Evolutionary conservation across 2,797 vertebrate species (phyloP).

Genomic region (Intellagama lesueurii): DNA sequence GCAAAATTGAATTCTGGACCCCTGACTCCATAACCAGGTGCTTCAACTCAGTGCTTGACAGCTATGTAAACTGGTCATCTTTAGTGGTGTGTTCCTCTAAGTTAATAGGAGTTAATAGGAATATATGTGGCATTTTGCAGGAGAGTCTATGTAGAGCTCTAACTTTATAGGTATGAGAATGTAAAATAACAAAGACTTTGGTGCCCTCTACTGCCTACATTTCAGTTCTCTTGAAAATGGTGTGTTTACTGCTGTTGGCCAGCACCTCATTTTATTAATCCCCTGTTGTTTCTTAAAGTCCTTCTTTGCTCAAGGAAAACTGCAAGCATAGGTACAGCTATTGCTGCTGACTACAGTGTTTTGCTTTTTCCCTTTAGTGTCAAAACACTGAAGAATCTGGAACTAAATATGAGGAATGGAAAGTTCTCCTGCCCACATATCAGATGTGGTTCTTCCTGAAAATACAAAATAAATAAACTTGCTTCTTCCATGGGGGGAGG

Average conservation of each 20-base stretch:
- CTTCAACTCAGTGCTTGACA: too few relatives aligned
- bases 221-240: background rate
- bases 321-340: accelerated
- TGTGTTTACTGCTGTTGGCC: background rate
- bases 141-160: background rate
- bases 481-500: background rate
- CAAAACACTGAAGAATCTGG: constrained; percentile 14
- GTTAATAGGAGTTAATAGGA: too few relatives aligned
- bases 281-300: background rate
- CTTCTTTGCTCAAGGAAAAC: background rate
- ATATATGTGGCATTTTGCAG: background rate
- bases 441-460: background rate
- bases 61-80: too few relatives aligned
- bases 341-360: background rate
- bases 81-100: too few relatives aligned
- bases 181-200: background rate
- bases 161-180: background rate
- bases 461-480: background rate
- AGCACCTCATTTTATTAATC: constrained; percentile 4
- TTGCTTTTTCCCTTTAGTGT: background rate
- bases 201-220: constrained; percentile 49
- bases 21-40: too few relatives aligned
- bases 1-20: too few relatives aligned
- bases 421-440: background rate
- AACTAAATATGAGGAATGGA: background rate